These are phyloP conservation scores for Ammodytes marinus DNA, from an alignment of 2,113 vertebrate species.

Conservation along the genomic window DNA sequence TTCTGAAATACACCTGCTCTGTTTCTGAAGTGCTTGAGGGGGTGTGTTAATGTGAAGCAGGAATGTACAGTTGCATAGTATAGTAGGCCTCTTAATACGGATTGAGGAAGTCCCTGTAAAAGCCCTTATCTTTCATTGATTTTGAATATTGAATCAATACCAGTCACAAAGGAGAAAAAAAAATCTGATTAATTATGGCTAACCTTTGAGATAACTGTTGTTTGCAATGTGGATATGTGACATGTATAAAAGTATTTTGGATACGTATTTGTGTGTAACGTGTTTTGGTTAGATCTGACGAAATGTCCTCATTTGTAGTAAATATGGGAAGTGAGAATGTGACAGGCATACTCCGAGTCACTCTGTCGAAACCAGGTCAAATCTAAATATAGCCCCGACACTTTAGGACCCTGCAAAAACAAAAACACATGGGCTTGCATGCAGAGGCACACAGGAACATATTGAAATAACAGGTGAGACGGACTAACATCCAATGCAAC, in stretches of 20 bases:
- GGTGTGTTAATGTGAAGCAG: neutral
- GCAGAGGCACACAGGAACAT: neutral
- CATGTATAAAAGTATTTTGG: neutral
- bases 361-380: constrained; percentile 59
- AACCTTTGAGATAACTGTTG: neutral
- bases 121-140: constrained; percentile 46
- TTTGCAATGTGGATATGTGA: neutral
- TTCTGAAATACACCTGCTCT: neutral
- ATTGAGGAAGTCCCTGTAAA: constrained; percentile 18
- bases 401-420: constrained; percentile 46
- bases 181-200: neutral
- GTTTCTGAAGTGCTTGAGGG: neutral
- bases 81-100: neutral
- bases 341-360: constrained; percentile 49
- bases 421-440: constrained; percentile 59
- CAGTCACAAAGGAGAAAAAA: constrained; percentile 28
- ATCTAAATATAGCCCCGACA: constrained; percentile 78
- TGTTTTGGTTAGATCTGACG: neutral
- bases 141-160: constrained; percentile 48
- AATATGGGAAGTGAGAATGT: constrained; percentile 28
- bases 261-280: neutral
- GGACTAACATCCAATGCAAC: neutral
- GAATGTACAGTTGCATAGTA: constrained; percentile 18
- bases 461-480: constrained; percentile 57
- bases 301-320: neutral